A percentile compares a stretch with the other conserved stretches of the same genome.
phyloP scores from a whole-genome alignment of 2,113 vertebrate species.

The Cebidichthys violaceus region DNA sequence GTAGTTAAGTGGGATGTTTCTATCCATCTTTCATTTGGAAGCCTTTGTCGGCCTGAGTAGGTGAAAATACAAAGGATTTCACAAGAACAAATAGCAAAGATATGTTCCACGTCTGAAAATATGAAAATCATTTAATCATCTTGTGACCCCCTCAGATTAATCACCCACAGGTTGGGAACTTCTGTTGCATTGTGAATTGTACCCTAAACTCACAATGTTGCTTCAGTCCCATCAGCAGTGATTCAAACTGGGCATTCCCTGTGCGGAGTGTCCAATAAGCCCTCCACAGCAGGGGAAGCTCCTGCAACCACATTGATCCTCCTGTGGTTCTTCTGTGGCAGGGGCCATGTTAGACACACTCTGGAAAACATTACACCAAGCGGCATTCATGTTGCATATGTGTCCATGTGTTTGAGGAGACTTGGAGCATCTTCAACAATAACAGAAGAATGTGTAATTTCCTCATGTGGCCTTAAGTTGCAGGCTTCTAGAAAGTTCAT shows the following conservation, averaged over 20 bases:
- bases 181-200: background rate
- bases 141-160: background rate
- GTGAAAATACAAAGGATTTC: background rate
- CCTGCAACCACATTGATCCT: constrained; percentile 68
- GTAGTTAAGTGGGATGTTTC: background rate
- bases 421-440: constrained; percentile 71
- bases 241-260: constrained; percentile 62
- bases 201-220: constrained; percentile 32
- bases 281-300: constrained; percentile 73
- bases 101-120: background rate
- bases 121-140: background rate
- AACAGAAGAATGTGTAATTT: constrained; percentile 79
- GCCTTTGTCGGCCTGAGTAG: background rate
- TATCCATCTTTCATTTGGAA: background rate
- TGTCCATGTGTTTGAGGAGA: constrained; percentile 58
- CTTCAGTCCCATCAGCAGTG: constrained; percentile 48
- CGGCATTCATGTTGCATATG: constrained; percentile 58
- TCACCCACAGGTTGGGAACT: background rate
- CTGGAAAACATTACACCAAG: constrained; percentile 78
- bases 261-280: constrained; percentile 58
- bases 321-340: constrained; percentile 64
- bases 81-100: background rate
- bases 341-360: constrained; percentile 67
- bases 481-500: constrained; percentile 42
- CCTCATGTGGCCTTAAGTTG: constrained; percentile 52